Percentiles rank a stretch among this genome's conserved stretches.
Conservation (phyloP, 2,888 invertebrate genomes). For the Papilio elwesi region DNA sequence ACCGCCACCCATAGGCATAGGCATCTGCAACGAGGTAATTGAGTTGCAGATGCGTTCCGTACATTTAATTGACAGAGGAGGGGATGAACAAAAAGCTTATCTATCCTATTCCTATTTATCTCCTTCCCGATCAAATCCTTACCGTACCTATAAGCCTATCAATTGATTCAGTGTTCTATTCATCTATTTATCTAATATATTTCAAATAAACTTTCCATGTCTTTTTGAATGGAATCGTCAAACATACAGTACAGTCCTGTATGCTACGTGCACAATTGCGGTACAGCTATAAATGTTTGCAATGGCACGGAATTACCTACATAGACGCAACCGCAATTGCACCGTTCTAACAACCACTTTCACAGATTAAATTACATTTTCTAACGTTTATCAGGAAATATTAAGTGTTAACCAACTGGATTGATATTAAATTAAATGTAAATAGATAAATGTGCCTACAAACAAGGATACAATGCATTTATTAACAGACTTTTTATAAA, state of each 20-base stretch:
- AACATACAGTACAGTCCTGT: background rate
- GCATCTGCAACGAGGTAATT: too few species aligned
- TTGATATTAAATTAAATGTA: background rate
- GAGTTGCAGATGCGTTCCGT: too few species aligned
- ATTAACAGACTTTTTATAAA: too few species aligned
- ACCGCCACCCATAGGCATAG: too few species aligned
- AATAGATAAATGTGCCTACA: too few species aligned
- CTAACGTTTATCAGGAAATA: conserved; percentile 14
- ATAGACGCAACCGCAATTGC: conserved; percentile 29
- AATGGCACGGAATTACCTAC: conserved; percentile 26
- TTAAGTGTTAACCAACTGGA: background rate
- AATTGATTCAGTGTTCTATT: background rate
- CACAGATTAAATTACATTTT: conserved; percentile 26
- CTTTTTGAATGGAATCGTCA: background rate
- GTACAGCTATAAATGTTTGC: conserved; percentile 19
- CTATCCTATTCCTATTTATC: too few species aligned
- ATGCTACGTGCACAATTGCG: conserved; percentile 24
- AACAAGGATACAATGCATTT: too few species aligned
- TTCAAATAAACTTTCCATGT: background rate
- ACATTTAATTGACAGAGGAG: too few species aligned
- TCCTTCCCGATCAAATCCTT: too few species aligned
- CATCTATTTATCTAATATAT: background rate
- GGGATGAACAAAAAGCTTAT: too few species aligned
- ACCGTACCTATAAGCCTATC: too few species aligned
- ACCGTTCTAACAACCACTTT: conserved; percentile 28